Percentiles rank a stretch among this genome's conserved stretches.
phyloP scores from a whole-genome alignment of 2,888 invertebrate species.

The Ashinkailepas kermadecensis region DNA sequence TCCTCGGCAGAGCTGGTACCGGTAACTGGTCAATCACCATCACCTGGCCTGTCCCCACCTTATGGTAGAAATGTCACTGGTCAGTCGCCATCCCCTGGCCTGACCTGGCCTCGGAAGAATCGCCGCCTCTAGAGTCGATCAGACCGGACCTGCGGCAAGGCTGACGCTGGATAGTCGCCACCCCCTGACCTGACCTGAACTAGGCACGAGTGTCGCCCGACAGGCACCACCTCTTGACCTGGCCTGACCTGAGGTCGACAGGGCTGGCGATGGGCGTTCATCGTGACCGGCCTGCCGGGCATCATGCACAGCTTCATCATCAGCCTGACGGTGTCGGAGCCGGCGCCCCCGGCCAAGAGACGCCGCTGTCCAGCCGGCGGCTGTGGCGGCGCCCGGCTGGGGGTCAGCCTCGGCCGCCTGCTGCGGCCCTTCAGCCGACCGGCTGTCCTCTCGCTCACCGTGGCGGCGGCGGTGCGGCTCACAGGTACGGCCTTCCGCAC shows the following conservation, averaged over 20 bases:
- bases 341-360: constrained; percentile 31
- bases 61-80: no score
- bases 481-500: neutral
- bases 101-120: no score
- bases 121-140: no score
- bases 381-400: neutral
- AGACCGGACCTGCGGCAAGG: no score
- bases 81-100: no score
- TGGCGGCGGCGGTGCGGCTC: neutral
- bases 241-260: constrained; percentile 27
- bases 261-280: constrained; percentile 44
- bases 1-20: no score
- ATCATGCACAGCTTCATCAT: constrained; percentile 40
- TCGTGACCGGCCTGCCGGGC: constrained; percentile 42
- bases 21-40: no score
- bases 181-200: no score
- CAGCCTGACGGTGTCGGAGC: constrained; percentile 41
- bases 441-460: neutral
- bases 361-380: neutral
- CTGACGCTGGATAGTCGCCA: no score
- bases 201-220: no score
- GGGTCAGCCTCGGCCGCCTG: neutral
- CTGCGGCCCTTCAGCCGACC: neutral
- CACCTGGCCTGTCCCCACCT: no score
- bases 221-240: no score